A percentile compares a stretch with the other conserved stretches of the same genome.
phyloP scores from a whole-genome alignment of 2,797 vertebrate species.

The Diplodus puntazzo region DNA sequence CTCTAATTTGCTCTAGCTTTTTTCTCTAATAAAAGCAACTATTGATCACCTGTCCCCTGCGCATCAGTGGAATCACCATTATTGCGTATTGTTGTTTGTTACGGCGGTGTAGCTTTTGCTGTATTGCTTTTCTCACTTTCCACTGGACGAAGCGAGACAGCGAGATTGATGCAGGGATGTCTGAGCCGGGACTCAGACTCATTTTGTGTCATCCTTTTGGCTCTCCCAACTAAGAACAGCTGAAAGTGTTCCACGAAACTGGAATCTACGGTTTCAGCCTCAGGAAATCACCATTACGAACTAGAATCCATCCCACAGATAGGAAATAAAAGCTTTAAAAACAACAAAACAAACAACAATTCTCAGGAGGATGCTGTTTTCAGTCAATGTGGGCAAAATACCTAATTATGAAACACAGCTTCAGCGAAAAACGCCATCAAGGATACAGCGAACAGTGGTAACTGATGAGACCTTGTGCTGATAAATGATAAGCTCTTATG shows the following conservation, averaged over 20 bases:
- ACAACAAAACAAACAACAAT: constrained; percentile 14
- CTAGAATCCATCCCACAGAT: not conserved
- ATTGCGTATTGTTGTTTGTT: constrained; percentile 54
- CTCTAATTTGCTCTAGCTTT: constrained; percentile 55
- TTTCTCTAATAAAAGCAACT: constrained; percentile 68
- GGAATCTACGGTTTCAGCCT: constrained; percentile 25
- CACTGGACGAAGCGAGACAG: constrained; percentile 38
- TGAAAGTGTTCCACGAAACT: constrained; percentile 22
- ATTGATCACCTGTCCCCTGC: constrained; percentile 73
- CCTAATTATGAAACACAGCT: constrained; percentile 30
- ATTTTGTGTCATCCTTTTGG: constrained; percentile 51
- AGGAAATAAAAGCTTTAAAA: constrained; percentile 25
- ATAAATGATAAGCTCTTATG: constrained; percentile 51
- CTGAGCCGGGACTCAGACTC: constrained; percentile 37
- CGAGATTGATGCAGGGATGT: constrained; percentile 51
- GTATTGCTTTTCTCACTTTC: constrained; percentile 20
- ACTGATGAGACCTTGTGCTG: constrained; percentile 54
- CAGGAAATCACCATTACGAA: constrained; percentile 30
- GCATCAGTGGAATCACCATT: constrained; percentile 64
- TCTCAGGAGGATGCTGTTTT: not conserved
- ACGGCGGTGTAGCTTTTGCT: constrained; percentile 28
- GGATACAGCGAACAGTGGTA: constrained; percentile 13
- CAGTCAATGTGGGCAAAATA: constrained; percentile 3
- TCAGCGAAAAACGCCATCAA: constrained; percentile 23
- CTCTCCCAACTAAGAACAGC: constrained; percentile 25